Percentiles rank a stretch among this genome's conserved stretches.
Evolutionary conservation across 2,797 vertebrate species (phyloP).

Genomic region (Diglossa cyanea): DNA sequence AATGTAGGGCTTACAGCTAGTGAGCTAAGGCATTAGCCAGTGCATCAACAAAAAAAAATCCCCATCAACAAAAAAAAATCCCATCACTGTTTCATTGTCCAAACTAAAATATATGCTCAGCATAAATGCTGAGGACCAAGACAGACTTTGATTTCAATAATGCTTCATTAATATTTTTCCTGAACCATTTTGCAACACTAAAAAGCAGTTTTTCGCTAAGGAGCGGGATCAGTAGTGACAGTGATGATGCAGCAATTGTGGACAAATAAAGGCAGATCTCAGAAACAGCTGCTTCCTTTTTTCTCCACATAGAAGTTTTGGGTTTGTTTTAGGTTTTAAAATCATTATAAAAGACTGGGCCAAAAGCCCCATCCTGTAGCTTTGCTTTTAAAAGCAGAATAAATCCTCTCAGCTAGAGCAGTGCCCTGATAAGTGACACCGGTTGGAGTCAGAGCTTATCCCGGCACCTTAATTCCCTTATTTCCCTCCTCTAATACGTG

Average conservation of each 20-base stretch:
- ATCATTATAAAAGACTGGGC: accelerated
- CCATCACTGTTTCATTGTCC: background rate
- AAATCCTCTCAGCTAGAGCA: background rate
- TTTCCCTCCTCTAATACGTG: background rate
- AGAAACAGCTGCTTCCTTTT: background rate
- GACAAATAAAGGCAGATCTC: background rate
- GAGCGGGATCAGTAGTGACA: accelerated
- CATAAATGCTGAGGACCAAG: background rate
- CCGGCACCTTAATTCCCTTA: background rate
- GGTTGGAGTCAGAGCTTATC: background rate
- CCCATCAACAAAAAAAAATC: background rate
- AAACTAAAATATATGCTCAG: background rate
- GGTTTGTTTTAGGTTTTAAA: background rate
- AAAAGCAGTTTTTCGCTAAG: background rate
- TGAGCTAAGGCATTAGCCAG: background rate
- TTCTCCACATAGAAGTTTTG: accelerated
- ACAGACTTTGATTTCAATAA: background rate
- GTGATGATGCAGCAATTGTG: accelerated
- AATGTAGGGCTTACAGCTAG: background rate
- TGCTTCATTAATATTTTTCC: background rate
- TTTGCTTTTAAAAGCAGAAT: background rate
- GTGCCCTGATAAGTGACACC: background rate
- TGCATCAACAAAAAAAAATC: background rate
- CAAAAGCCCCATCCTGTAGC: background rate
- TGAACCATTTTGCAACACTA: background rate